Evolutionary conservation across 2,797 vertebrate genomes (phyloP), one percentile per base, ranked within the genome.

Genomic region (Bradypus variegatus): DNA sequence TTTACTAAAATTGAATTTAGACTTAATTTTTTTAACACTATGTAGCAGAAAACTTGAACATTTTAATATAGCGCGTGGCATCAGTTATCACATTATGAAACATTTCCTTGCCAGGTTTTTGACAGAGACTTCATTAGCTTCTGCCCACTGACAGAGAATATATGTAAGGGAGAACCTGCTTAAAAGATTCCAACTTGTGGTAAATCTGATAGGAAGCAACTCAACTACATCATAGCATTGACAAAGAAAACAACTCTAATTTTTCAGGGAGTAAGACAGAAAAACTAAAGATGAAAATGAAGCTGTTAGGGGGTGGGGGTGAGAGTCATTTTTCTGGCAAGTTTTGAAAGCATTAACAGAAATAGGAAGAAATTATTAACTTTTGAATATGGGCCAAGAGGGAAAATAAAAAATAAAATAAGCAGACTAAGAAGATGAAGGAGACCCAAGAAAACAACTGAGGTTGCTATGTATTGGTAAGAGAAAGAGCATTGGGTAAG

Each of bases 1-100:
- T 93, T 75, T 80, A 88, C 23, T 73, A 58, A 64, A 85, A 90
- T 50, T 85, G 29, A 70, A 93, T 88, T 78, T 94, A 92, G 55
- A 77, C 64, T 73, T n/a, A 83, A 64, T 36, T 64, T 60, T 38
- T 38, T 55, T 29, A 48, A 48, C 13, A 67, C 67, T 21, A 33
- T 41, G 15, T 23, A 85, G 45, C 73, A 81, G 41, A 70, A 86
- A 86, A 75, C 16, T 14, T 90, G 78, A 58, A 53, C 75, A 53
- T 53, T 77, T 53, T 33, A 53, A 75, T 31, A 31, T 21, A 84
- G 11, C 50, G 23, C 45, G n/a, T 91, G 62, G 38, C 16, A 76
- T 69, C 16, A 27, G 19, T 65, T 50, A 33, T 48, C 33, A 91
- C 9, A 79, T 82, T 85, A 87, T 80, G 50, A 91, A 91, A 75